phyloP scores from a whole-genome alignment of 2,888 invertebrate genomes.

The Gnatocerus cornutus region DNA sequence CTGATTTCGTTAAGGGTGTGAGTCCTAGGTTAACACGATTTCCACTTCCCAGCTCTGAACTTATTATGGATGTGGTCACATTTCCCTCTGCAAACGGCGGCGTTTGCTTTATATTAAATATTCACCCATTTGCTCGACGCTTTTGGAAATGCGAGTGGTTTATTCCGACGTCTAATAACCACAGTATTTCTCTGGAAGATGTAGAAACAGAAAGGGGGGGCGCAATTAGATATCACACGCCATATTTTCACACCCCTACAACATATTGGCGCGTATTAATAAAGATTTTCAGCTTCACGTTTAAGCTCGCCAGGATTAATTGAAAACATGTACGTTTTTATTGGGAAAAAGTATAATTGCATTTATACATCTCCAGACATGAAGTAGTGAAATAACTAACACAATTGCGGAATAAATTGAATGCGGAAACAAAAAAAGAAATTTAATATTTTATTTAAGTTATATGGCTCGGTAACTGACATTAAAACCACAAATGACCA shows the following conservation, averaged over 20 bases:
- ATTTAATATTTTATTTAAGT: too few relatives aligned
- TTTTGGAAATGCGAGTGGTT: constrained; percentile 44
- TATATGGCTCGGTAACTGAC: too few relatives aligned
- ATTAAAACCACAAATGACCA: too few relatives aligned
- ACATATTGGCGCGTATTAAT: neutral
- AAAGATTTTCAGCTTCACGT: too few relatives aligned
- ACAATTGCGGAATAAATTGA: too few relatives aligned
- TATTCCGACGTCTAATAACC: constrained; percentile 40
- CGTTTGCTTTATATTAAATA: constrained; percentile 58
- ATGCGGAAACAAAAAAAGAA: too few relatives aligned
- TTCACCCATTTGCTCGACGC: constrained; percentile 56
- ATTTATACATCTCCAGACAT: too few relatives aligned
- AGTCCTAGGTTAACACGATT: constrained; percentile 17
- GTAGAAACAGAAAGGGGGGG: neutral
- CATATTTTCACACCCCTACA: neutral
- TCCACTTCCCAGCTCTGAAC: constrained; percentile 39
- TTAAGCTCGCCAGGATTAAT: too few relatives aligned
- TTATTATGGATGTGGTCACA: constrained; percentile 53
- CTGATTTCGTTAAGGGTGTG: constrained; percentile 24
- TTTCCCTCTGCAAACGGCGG: constrained; percentile 50
- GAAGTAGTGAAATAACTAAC: too few relatives aligned
- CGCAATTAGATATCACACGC: neutral
- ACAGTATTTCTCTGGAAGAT: constrained; percentile 7
- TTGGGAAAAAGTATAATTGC: too few relatives aligned
- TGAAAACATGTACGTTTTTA: too few relatives aligned